Evolutionary conservation across 2,888 invertebrate genomes (phyloP), one percentile per base, ranked within the genome.

Genomic region (Microctonus hyperodae): DNA sequence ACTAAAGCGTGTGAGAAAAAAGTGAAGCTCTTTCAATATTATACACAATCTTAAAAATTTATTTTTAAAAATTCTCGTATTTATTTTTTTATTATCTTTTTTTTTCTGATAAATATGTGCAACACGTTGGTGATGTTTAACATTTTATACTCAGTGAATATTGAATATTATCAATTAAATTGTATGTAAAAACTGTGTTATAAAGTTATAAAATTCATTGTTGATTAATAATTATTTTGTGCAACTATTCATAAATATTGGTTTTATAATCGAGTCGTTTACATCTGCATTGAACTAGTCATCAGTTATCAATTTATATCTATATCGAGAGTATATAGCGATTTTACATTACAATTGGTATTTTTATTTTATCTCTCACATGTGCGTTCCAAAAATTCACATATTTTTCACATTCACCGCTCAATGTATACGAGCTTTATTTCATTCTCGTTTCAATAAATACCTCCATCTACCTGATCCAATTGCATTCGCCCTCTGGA

Each of bases 361-460:
- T 25, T 11, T 25, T n/a, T n/a, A 16, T 16, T 16, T 44, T 44
- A 44, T 16, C 44, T 16, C 44, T 44, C 7, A 2, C 20, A 20
- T 44, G 16, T 16, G 9, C 2, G 16, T 20, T n/a, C 4, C 20
- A 7, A 22, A 58, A 40, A 58, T 6, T 20, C 55, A 31, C 20
- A 56, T 20, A 20, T 56, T 16, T 20, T 23, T 10, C 6, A 11
- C 10, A 13, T 51, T 51, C 31, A 16, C 7, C 53, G 60, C 35
- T 48, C 60, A 61, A 63, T 31, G 61, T 37, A 40, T 48, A 31
- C 22, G 20, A 16, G 33, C 23, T 53, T 44, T 56, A 57, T 64
- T 68, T 61, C 37, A 58, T 65, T 59, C 69, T 57, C 40, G 64
- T 56, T 65, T 55, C 57, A 65, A 69, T 69, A 65, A 67, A 55